Conservation (phyloP, 2,797 vertebrate species). For the Mus caroli region DNA sequence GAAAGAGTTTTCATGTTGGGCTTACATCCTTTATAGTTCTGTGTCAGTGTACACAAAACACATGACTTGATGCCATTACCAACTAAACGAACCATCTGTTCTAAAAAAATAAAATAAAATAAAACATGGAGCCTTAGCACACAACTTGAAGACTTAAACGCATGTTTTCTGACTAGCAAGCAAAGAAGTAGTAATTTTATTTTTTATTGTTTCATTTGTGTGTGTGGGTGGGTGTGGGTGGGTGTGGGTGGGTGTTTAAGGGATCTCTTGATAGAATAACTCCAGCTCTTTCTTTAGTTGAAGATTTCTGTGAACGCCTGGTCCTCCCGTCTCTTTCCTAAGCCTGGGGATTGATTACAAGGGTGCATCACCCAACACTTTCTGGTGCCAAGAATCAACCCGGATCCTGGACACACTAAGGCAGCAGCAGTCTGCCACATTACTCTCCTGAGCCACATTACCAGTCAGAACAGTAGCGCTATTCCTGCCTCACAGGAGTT, state of each 20-base stretch:
- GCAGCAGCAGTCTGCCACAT: background rate
- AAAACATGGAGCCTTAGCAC: background rate
- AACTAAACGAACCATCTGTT: background rate
- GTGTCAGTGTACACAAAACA: background rate
- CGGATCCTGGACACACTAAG: background rate
- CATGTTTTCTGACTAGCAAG: slow-evolving; percentile 9
- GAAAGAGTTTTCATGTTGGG: slow-evolving; percentile 22
- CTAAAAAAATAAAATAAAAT: background rate
- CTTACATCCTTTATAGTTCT: background rate
- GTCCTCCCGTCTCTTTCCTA: background rate
- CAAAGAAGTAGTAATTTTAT: background rate
- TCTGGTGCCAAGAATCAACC: background rate
- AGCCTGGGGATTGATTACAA: background rate
- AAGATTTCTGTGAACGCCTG: background rate
- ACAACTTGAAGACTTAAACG: background rate
- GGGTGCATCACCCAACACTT: background rate
- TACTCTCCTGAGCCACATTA: background rate
- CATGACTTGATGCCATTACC: background rate
- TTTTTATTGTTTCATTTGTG: too few species aligned
- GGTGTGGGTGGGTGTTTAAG: too few species aligned
- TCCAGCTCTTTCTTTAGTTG: background rate
- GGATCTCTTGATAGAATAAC: background rate
- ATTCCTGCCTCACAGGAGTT: background rate
- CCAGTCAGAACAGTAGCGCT: background rate
- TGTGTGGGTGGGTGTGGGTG: too few species aligned